A percentile compares a stretch with the other conserved stretches of the same genome.
Evolutionary conservation across 1,140 invertebrate genomes (phyloP).

Genomic region (Eriosoma lanigerum): DNA sequence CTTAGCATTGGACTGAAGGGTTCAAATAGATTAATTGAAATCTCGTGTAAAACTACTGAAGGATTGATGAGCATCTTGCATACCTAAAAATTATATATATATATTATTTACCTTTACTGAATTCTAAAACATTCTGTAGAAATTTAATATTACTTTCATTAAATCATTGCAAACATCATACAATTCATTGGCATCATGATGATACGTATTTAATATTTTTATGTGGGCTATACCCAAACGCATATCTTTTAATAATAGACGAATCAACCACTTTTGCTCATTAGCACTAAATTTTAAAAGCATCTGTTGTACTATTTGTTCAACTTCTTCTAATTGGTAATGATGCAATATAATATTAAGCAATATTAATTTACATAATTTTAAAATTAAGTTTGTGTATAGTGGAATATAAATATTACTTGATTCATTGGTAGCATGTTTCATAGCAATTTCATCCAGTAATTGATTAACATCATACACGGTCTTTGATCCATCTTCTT

Average conservation of each 20-base stretch:
- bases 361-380: not conserved
- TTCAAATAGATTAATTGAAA: conserved; percentile 73
- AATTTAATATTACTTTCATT: conserved; percentile 62
- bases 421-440: conserved; percentile 63
- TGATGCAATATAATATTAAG: not conserved
- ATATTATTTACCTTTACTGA: not conserved
- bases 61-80: conserved; percentile 70
- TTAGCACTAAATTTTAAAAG: conserved; percentile 66
- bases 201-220: conserved; percentile 70
- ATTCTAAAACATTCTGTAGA: not conserved
- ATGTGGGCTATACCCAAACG: conserved; percentile 71
- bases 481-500: conserved; percentile 60
- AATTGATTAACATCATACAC: conserved; percentile 69
- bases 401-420: conserved; percentile 54
- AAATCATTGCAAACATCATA: conserved; percentile 74
- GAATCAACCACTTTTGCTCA: conserved; percentile 86
- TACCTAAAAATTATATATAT: conserved; percentile 61
- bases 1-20: conserved; percentile 88
- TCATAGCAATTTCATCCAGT: conserved; percentile 70
- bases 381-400: not conserved
- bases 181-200: conserved; percentile 77
- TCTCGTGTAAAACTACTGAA: conserved; percentile 65
- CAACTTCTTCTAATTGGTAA: conserved; percentile 59
- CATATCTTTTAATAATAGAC: conserved; percentile 83
- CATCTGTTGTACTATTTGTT: conserved; percentile 63